Evolutionary conservation across 2,888 invertebrate species (phyloP), one percentile per base, ranked within the genome.

Genomic region (Athalia circularis): DNA sequence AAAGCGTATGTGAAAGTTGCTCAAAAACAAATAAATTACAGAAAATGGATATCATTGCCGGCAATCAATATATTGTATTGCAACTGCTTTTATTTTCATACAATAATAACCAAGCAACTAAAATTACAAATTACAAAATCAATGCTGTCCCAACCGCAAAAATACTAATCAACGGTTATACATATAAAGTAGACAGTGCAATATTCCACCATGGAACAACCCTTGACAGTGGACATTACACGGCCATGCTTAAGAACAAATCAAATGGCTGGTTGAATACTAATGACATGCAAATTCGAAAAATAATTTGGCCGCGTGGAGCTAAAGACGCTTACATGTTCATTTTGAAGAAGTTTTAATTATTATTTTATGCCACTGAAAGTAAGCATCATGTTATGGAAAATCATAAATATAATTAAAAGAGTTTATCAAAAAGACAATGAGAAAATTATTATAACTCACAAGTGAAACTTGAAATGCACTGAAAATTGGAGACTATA

Each of bases 181-280:
- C 47, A 15, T 79, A 47, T 45, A 77, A 65, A 61, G 45, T 77
- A 5, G 43, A 59, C 11, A 64, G 77, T 59, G 77, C 74, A 9
- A 79, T 79, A 50, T 77, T 79, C 65, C 77, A 79, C 43, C 64
- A 64, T n/a, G 77, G 79, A 9, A 13, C 52, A 45, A 52, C 48
- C 47, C 7, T 65, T 54, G 59, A 68, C n/a, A 48, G 11, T 52
- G 79, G 79, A 5, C 74, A 79, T 61, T 77, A 79, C 59, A 79
- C 77, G 9, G 62, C 47, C 7, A 77, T 79, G 76, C 57, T 77
- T 4, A 64, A 57, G 47, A 13, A 70, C 62, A 45, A 45, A 11
- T 4, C 11, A 29, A 54, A 15, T 11, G n/a, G 8, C 4, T 77
- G 77, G 77, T 57, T 77, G 4, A 50, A 29, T 48, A 61, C 64